Percentiles rank a stretch among this genome's conserved stretches.
These are phyloP conservation scores for Montipora sp. DNA, from an alignment of 64 coral and sea anemone species.

Conservation along the genomic window DNA sequence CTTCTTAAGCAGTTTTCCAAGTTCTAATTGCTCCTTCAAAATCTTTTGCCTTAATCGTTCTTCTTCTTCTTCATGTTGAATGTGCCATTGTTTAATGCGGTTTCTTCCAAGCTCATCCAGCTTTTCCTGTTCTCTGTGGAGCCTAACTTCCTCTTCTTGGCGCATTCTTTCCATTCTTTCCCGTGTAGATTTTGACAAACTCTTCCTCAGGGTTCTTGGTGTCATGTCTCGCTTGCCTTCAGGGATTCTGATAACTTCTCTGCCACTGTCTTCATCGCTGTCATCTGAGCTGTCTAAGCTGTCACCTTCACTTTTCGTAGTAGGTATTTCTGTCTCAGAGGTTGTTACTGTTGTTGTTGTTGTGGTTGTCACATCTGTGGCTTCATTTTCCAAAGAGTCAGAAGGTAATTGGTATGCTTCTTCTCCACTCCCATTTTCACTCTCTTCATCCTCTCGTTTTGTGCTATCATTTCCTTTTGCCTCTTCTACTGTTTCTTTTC, in stretches of 20 bases:
- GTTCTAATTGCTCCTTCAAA: slow-evolving; percentile 84
- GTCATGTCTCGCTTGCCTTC: slow-evolving; percentile 70
- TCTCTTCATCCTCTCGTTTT: slow-evolving; percentile 58
- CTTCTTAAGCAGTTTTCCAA: slow-evolving; percentile 84
- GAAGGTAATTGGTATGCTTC: slow-evolving; percentile 12
- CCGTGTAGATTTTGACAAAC: slow-evolving; percentile 95
- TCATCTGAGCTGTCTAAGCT: slow-evolving; percentile 70
- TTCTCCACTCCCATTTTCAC: slow-evolving; percentile 42
- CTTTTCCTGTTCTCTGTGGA: slow-evolving; percentile 75
- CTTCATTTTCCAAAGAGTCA: slow-evolving; percentile 3
- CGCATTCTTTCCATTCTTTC: slow-evolving; percentile 94
- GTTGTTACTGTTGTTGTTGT: slow-evolving; percentile 15
- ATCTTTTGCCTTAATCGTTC: slow-evolving; percentile 79
- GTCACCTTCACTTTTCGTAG: slow-evolving; percentile 54
- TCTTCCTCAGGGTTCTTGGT: slow-evolving; percentile 88
- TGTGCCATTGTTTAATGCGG: slow-evolving; percentile 30
- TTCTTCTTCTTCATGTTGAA: slow-evolving; percentile 82
- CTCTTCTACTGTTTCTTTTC: slow-evolving; percentile 13
- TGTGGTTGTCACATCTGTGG: not conserved
- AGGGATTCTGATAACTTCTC: slow-evolving; percentile 38
- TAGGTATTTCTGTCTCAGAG: slow-evolving; percentile 22
- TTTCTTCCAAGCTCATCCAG: slow-evolving; percentile 71
- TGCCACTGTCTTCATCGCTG: slow-evolving; percentile 76
- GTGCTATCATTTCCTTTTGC: not conserved
- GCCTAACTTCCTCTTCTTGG: slow-evolving; percentile 85